Evolutionary conservation across 2,113 vertebrate species (phyloP).

Genomic region (Noturus placidus): DNA sequence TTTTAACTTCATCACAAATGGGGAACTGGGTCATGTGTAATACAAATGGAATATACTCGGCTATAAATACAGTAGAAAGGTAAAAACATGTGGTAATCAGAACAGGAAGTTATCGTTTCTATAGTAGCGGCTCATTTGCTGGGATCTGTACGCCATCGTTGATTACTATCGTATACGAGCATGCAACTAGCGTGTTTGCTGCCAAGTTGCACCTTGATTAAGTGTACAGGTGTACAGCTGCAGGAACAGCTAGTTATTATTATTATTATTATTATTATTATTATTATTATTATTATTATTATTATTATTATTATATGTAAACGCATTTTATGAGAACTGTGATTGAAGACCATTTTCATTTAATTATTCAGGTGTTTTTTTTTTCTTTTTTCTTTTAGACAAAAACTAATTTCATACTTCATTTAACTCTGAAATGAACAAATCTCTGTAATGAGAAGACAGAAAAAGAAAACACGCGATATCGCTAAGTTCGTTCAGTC

Average conservation of each 20-base stretch:
- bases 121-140: too few relatives aligned
- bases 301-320: neutral
- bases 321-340: neutral
- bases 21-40: neutral
- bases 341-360: neutral
- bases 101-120: neutral
- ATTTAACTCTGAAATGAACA: constrained; percentile 26
- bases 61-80: neutral
- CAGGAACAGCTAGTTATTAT: neutral
- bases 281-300: neutral
- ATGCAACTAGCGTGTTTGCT: neutral
- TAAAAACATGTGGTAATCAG: neutral
- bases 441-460: neutral
- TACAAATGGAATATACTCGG: neutral
- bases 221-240: neutral
- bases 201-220: neutral
- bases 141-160: neutral
- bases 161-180: neutral
- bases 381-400: neutral
- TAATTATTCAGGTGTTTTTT: constrained; percentile 6
- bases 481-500: neutral
- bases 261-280: too few relatives aligned
- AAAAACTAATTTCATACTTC: constrained; percentile 29
- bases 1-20: neutral
- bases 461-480: neutral